Base-by-base conservation (phyloP, 2,797 vertebrate species). In the Coendou prehensilis region DNA sequence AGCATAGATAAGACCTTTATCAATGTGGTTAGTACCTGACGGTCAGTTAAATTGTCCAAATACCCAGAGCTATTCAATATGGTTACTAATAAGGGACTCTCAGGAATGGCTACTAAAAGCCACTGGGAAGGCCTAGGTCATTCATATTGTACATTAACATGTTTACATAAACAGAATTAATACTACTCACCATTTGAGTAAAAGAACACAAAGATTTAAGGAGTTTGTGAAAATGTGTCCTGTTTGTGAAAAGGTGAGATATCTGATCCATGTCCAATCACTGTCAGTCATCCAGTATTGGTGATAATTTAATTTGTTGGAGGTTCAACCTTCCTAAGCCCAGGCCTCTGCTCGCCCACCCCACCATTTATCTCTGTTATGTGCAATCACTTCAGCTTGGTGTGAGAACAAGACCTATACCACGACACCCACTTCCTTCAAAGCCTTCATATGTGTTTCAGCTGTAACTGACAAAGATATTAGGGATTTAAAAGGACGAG, bases 81-180 rank as follows among this genome's bases (percentile, higher is more conserved):
- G 64, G 57, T 95, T 94, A 76, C 45, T 93, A 93, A 79, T 59
- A 87, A 95, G 78, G 59, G 85, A 84, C 69, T 96, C 85, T 96
- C 67, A 83, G 78, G 80, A 96, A 59, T 86, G 90, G 86, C 92
- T 92, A 88, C 59, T 73, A 33, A 93, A 97, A 82, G 88, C 59
- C 83, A 95, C 69, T 73, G 87, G 92, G 91, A 93, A 96, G 71
- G 82, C 75, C 59, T 94, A 83, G 41, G 75, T 93, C 76, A 73
- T 89, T 94, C 81, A 81, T 92, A 93, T 11, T 96, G 95, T 95
- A 97, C 80, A 96, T 93, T 91, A 92, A 96, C 81, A 95, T 92
- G 93, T 94, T 93, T 91, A 87, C 73, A 78, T 83, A 75, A 94
- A 80, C 87, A 47, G 75, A 93, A 95, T 91, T 90, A 84, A 52